These are phyloP conservation scores for Nomada fucata DNA, from an alignment of 2,888 invertebrate species.

Conservation along the genomic window DNA sequence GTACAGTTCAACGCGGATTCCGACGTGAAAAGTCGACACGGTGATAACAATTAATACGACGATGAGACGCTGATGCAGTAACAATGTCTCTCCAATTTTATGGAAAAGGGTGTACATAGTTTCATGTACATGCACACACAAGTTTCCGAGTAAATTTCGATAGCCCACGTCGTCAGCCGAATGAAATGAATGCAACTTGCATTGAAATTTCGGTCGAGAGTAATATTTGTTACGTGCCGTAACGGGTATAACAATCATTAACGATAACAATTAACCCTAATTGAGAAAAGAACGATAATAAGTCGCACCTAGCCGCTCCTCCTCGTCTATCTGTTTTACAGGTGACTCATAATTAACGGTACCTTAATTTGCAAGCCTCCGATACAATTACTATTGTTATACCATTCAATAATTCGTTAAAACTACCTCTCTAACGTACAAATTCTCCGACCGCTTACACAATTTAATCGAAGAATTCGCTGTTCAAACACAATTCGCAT, in stretches of 20 bases:
- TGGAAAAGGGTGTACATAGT: no score
- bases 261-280: constrained; percentile 75
- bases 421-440: neutral
- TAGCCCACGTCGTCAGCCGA: no score
- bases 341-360: constrained; percentile 64
- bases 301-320: constrained; percentile 65
- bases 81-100: neutral
- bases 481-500: neutral
- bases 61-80: neutral
- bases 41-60: neutral
- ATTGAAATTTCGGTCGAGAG: neutral
- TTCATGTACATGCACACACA: no score
- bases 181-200: neutral
- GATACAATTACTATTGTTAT: constrained; percentile 39
- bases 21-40: constrained; percentile 22
- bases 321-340: constrained; percentile 68
- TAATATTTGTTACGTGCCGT: neutral
- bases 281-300: constrained; percentile 75
- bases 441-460: neutral
- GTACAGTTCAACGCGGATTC: constrained; percentile 71
- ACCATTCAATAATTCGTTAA: constrained; percentile 14
- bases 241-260: constrained; percentile 56
- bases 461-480: neutral
- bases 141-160: neutral
- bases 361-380: constrained; percentile 55